These are phyloP conservation scores for Sussaba pulchella DNA, from an alignment of 2,888 invertebrate species.

Conservation along the genomic window DNA sequence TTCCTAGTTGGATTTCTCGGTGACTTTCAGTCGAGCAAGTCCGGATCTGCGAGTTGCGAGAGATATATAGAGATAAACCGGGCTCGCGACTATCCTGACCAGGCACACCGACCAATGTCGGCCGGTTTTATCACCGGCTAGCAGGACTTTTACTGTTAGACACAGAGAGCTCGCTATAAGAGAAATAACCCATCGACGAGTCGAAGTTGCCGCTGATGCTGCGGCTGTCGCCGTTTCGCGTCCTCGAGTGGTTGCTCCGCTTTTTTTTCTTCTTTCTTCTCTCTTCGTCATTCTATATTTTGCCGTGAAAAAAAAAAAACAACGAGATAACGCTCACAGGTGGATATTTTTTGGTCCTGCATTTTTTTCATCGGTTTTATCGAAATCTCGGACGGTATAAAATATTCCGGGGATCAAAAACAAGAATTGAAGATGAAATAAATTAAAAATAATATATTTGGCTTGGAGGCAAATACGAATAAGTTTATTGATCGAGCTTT, in stretches of 20 bases:
- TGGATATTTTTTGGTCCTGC: constrained; percentile 29
- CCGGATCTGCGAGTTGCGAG: constrained; percentile 16
- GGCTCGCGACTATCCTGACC: constrained; percentile 57
- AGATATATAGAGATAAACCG: constrained; percentile 1
- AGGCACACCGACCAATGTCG: constrained; percentile 65
- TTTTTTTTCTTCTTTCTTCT: constrained; percentile 32
- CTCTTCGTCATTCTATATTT: constrained; percentile 12
- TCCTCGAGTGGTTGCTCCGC: constrained; percentile 12
- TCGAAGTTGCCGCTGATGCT: constrained; percentile 30
- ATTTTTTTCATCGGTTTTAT: constrained; percentile 1
- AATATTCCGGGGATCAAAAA: background rate
- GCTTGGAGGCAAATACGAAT: too few species aligned
- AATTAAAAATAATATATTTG: background rate
- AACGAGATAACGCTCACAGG: constrained; percentile 45
- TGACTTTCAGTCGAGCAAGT: constrained; percentile 8
- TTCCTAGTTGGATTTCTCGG: constrained; percentile 37
- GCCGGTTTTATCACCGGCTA: constrained; percentile 74
- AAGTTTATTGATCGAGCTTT: too few species aligned
- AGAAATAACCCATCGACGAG: constrained; percentile 21
- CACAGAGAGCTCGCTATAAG: constrained; percentile 50
- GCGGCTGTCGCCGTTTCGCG: constrained; percentile 41
- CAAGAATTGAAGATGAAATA: background rate
- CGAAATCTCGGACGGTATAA: background rate
- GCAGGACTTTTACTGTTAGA: constrained; percentile 78
- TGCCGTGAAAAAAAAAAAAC: constrained; percentile 16